Evolutionary conservation across 2,113 vertebrate genomes (phyloP).

Genomic region (human): GRCh38 chr11:120287001-120287500

Average conservation of each 20-base stretch:
- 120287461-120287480: background rate
- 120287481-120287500: background rate
- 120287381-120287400: background rate
- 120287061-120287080: no score
- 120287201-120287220: background rate
- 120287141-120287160: background rate
- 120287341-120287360: background rate
- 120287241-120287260: background rate
- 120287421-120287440: background rate
- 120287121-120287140: background rate
- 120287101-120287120: background rate
- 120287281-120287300: background rate
- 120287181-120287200: background rate
- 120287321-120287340: background rate
- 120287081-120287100: background rate
- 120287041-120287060: background rate
- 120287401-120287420: background rate
- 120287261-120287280: background rate
- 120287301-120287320: background rate
- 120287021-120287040: background rate
- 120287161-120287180: background rate
- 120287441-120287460: background rate
- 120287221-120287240: background rate
- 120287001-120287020: background rate
- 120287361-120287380: background rate